phyloP scores from a whole-genome alignment of 1,140 invertebrate species.

The Oryctes rhinoceros region DNA sequence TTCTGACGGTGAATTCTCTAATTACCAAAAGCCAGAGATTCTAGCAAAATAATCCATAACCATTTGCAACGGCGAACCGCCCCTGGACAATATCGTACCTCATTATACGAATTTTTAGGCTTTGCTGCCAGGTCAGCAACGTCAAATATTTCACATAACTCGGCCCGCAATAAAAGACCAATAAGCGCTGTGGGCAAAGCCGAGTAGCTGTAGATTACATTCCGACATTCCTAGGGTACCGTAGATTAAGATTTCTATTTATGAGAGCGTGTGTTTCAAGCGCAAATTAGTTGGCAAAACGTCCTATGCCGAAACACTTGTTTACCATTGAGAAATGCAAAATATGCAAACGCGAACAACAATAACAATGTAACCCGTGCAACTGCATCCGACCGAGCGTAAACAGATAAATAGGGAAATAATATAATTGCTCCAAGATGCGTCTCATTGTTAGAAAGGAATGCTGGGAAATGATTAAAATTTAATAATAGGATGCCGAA shows the following conservation, averaged over 20 bases:
- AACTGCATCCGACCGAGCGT: too few relatives aligned
- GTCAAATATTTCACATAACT: conserved; percentile 4
- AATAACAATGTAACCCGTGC: background rate
- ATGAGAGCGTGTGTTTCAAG: conserved; percentile 3
- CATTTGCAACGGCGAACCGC: too few relatives aligned
- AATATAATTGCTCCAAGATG: too few relatives aligned
- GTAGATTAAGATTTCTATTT: conserved; percentile 22
- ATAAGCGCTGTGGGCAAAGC: background rate
- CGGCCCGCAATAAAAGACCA: background rate
- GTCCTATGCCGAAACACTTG: conserved; percentile 17
- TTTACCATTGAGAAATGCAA: conserved; percentile 22
- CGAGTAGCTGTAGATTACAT: background rate
- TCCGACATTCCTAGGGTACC: conserved; percentile 17
- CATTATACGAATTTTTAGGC: background rate
- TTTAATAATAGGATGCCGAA: too few relatives aligned
- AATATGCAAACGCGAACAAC: background rate
- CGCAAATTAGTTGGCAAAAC: conserved; percentile 6
- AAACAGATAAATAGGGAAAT: too few relatives aligned
- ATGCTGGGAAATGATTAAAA: too few relatives aligned
- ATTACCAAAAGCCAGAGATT: too few relatives aligned
- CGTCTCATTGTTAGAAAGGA: too few relatives aligned
- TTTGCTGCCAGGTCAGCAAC: background rate
- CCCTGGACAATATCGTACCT: too few relatives aligned
- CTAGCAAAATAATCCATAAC: too few relatives aligned
- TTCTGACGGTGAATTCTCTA: too few relatives aligned